phyloP scores from a whole-genome alignment of 2,113 vertebrate species.

The Irena cyanogastra region DNA sequence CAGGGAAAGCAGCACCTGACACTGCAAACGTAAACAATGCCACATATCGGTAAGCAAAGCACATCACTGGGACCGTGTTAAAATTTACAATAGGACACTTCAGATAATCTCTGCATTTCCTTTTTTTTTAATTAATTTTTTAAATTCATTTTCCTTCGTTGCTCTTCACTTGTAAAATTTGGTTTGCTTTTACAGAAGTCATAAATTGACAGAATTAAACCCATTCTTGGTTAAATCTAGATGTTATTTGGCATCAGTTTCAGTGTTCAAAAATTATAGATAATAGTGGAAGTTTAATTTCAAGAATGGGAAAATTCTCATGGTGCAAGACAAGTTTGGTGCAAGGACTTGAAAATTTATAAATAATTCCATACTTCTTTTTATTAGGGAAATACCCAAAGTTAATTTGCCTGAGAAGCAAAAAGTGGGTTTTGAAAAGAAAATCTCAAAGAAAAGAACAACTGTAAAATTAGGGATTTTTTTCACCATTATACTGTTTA shows the following conservation, averaged over 20 bases:
- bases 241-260: not conserved
- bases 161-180: not conserved
- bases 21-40: slow-evolving; percentile 26
- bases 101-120: not conserved
- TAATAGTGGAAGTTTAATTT: not conserved
- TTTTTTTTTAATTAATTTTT: not conserved
- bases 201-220: not conserved
- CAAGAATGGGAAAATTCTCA: not conserved
- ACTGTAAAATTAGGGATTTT: not conserved
- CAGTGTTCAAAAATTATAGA: not conserved
- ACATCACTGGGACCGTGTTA: not conserved
- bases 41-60: slow-evolving; percentile 63
- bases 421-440: not conserved
- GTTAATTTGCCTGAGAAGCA: not conserved
- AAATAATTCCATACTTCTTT: not conserved
- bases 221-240: not conserved
- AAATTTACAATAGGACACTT: not conserved
- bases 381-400: not conserved
- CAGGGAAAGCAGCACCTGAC: slow-evolving; percentile 67
- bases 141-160: not conserved
- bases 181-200: not conserved
- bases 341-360: not conserved
- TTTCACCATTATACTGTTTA: not conserved
- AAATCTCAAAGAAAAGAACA: not conserved
- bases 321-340: not conserved